Evolutionary conservation across 2,797 vertebrate genomes (phyloP), one percentile per base, ranked within the genome.

Genomic region (Catharus ustulatus): DNA sequence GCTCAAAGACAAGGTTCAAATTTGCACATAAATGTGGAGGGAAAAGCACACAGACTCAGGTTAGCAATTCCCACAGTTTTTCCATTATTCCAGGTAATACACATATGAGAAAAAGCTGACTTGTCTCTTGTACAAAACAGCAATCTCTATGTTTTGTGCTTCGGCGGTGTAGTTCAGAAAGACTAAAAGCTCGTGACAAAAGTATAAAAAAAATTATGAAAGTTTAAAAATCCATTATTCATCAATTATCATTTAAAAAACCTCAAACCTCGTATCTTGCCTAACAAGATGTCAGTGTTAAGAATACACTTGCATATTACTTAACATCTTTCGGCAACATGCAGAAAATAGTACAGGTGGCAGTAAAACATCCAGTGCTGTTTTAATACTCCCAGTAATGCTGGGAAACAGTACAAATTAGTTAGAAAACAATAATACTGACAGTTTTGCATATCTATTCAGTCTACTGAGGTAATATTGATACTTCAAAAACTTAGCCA

Each of bases 381-480:
- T 49, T 88, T 95, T 77, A 91, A 67, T 90, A 91, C 95, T 97
- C 84, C 81, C 91, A 96, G 92, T 96, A 97, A 94, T 89, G 94
- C 57, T 96, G 94, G 97, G 90, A 97, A 96, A 94, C 90, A 93
- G 94, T 97, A 98, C 95, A 97, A 97, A 97, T 90, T 67, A 67
- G 78, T 84, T 96, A 97, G 72, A 96, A 96, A 97, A 97, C 68
- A 85, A 45, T 68, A 96, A 96, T 78, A 90, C 89, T 91, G 88
- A 96, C 84, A 91, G 61, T 63, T 97, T 98, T 98, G 98, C 98
- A 98, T 98, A 98, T 98, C 97, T 97, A 55, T 94, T 93, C 91
- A 95, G 84, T 96, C 97, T 95, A 95, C 80, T 97, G 98, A 98
- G 98, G 97, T 98, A 98, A 98, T 94, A 89, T 21, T 83, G 89